Conservation (phyloP, 2,797 vertebrate species). For the Chiroxiphia lanceolata region DNA sequence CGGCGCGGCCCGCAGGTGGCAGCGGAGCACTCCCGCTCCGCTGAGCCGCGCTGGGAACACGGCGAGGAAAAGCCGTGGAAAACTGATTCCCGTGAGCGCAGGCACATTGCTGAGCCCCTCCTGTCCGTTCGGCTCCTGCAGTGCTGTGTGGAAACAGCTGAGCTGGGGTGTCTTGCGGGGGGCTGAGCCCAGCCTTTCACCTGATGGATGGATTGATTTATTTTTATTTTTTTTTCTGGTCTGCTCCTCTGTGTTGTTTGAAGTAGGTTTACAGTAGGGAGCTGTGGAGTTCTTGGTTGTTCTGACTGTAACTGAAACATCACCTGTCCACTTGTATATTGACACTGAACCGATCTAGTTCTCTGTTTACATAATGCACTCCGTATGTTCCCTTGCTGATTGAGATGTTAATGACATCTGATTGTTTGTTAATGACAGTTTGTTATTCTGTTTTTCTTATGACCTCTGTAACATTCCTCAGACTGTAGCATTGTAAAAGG, state of each 20-base stretch:
- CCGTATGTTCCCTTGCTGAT: not conserved
- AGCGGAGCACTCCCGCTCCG: not conserved
- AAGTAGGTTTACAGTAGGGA: not conserved
- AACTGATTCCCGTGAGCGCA: fast-evolving
- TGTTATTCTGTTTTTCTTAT: not conserved
- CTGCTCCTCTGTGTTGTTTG: not conserved
- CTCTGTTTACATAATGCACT: slow-evolving; percentile 12
- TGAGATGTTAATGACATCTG: not conserved
- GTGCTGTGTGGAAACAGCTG: not conserved
- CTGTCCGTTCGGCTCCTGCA: fast-evolving
- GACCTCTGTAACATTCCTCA: slow-evolving; percentile 33
- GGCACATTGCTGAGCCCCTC: fast-evolving
- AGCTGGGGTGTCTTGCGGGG: not conserved
- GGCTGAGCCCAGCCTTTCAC: not conserved
- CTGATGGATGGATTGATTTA: not conserved
- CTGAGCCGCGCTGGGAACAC: not conserved
- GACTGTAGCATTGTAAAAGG: not conserved
- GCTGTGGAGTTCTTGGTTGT: not conserved
- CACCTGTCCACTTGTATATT: not conserved
- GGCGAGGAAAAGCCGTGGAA: fast-evolving
- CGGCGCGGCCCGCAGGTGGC: not conserved
- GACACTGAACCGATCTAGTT: not conserved
- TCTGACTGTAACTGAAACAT: not conserved
- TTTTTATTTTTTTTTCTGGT: not conserved
- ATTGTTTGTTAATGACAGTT: not conserved